Evolutionary conservation across 92 coral and sea anemone species (phyloP), one percentile per base, ranked within the genome.

Genomic region (Palythoa caribaeorum): DNA sequence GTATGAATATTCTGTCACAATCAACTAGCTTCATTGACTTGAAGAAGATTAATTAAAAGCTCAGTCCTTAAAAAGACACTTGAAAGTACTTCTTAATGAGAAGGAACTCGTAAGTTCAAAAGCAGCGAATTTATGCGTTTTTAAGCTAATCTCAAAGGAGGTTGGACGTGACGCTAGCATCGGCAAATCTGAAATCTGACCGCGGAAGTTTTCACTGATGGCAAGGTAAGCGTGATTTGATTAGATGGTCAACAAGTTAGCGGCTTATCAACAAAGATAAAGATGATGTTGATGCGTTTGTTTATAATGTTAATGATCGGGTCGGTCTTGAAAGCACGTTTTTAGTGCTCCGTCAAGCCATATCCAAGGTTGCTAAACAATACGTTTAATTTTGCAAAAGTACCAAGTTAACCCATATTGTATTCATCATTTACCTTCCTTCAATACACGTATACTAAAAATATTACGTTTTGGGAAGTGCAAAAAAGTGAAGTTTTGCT

Each of bases 11-110:
- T 68, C 63, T 81, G 86, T 47, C 86, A 66, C 59, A 1, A 47
- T 12, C 50, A 52, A 81, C 47, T 81, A 28, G 86, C 62, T 40
- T 44, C 86, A 81, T 51, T 81, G 86, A 63, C 48, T 44, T 63
- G 60, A 79, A 81, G 39, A 81, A 81, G 60, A 81, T 81, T 81
- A 81, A 81, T 81, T 81, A 81, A 44, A 44, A 44, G 50, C 50
- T 44, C 5, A 81, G 86, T 60, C 35, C 76, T 81, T 44, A 66
- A 14, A 79, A 48, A 81, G 59, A 80, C 73, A 80, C 86, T 66
- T 81, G 21, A 11, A 5, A 2, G 28, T 54, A 77, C 69, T 21
- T 50, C n/a, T 54, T 65, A 76, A 28, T 35, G 53, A 77, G 68
- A 40, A 28, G 16, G 44, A 36, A 6, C 38, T 75, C 19, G 83